Evolutionary conservation across 2,113 vertebrate species (phyloP), one percentile per base, ranked within the genome.

Genomic region (Heterotilapia buettikoferi): DNA sequence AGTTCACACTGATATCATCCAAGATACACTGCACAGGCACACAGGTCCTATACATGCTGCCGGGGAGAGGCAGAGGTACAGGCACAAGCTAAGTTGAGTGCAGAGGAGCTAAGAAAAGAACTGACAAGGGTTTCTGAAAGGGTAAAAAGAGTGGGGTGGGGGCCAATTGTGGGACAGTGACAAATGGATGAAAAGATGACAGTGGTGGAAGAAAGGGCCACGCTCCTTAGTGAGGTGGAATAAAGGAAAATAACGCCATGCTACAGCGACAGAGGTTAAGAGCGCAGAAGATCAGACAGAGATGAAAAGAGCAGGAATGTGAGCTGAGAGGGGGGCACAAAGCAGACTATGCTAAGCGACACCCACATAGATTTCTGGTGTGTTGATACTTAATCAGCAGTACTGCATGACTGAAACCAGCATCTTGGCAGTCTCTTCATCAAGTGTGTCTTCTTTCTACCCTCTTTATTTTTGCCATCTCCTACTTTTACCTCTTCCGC

Each of bases 1-100:
- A 82, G 87, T 93, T 91, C 87, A 90, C 86, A 76, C 78, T 81
- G 80, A 93, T 94, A 88, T 86, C 59, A 83, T 85, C 84, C 82
- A 24, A 84, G 84, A 92, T 24, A 73, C 82, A 84, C 54, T 50
- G 36, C 63, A 56, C 54, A 86, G n/a, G 84, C 33, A 66, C 52
- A 87, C 56, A 76, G 82, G 47, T 18, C 26, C 26, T 40, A 45
- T 53, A 29, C 59, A 82, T 7, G 29, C 83, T 86, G 45, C 52
- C 36, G 21, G 43, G 13, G 47, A 38, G 50, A 82, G 21, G 38
- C 21, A 5, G 59, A 21, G 38, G 24, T 63, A 43, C n/a, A 66
- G 33, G n/a, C 59, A 38, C 21, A 71, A 45, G 19, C 78, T 80
- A 82, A 47, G 40, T 40, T 79, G 43, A 85, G 24, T 56, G 38